Conservation (phyloP, 1,140 invertebrate genomes). For the Ostrea edulis region DNA sequence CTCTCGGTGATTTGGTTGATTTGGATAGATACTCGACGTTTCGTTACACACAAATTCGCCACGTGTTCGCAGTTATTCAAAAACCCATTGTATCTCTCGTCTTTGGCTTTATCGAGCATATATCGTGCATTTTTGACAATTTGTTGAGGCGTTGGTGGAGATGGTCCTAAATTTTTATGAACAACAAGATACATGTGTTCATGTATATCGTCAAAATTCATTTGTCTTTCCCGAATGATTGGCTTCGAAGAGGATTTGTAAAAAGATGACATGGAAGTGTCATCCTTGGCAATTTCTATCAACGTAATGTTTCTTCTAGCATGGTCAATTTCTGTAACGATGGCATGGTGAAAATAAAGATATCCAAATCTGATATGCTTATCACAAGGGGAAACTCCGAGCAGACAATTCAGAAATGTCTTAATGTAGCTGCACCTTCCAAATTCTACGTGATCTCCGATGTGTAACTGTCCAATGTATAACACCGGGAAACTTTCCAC, state of each 20-base stretch:
- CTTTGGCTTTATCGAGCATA: background rate
- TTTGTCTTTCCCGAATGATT: background rate
- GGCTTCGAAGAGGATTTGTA: background rate
- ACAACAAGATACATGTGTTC: background rate
- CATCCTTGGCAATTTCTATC: background rate
- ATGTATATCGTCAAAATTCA: background rate
- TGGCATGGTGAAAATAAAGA: conserved; percentile 4
- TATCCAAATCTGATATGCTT: background rate
- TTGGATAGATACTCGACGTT: background rate
- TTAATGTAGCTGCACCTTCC: background rate
- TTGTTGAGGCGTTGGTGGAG: background rate
- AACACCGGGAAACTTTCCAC: background rate
- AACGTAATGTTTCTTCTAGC: background rate
- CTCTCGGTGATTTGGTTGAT: background rate
- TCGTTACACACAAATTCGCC: background rate
- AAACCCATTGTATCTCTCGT: background rate
- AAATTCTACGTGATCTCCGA: background rate
- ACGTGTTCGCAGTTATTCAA: background rate
- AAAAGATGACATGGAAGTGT: background rate
- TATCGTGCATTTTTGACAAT: background rate
- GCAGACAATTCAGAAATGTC: background rate
- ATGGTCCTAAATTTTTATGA: background rate
- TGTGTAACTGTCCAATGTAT: background rate
- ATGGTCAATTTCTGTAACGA: background rate
- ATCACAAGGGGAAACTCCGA: background rate